Base-by-base conservation (phyloP, 2,888 invertebrate genomes). In the Agrochola lota region DNA sequence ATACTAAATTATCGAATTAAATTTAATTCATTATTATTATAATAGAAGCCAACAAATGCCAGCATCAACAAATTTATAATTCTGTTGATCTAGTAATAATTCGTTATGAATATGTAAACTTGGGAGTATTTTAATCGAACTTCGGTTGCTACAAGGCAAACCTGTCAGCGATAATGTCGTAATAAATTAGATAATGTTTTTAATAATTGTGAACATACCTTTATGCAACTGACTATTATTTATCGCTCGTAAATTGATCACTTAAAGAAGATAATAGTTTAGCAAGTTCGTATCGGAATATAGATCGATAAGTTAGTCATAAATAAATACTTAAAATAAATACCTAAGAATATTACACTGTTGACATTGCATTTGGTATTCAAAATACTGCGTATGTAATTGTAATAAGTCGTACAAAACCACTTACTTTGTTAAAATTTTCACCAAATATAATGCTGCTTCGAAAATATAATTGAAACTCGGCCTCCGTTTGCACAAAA, bases 81-180 rank as follows among this genome's bases (percentile, higher is more conserved):
- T 69, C 75, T 77, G 77, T 71, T 71, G 74, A 73, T 88, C 80
- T 72, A 78, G 73, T 83, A 81, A 73, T 73, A 76, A 77, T 88
- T 81, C 69, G 74, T 78, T 85, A 86, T 85, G 74, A 85, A 88
- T 87, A 89, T 88, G 83, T 86, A 84, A 87, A 87, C 73, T 80
- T 71, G 74, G 17, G 30, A 57, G 84, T 87, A 90, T 88, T 90
- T 91, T 87, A 90, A 91, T 92, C 89, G 89, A 91, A 84, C 90
- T 91, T 91, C 83, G 85, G 81, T 90, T 85, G 82, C 83, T 89
- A 88, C 92, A 93, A 93, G 94, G 93, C 85, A 89, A 93, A 92
- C 93, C 85, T 81, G 92, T 90, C 91, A 30, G 49, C 86, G 81
- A 85, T 88, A 85, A 88, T 86, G 85, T 90, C 85, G 87, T 87